phyloP scores from a whole-genome alignment of 2,113 vertebrate species.

The Gymnobelideus leadbeateri region DNA sequence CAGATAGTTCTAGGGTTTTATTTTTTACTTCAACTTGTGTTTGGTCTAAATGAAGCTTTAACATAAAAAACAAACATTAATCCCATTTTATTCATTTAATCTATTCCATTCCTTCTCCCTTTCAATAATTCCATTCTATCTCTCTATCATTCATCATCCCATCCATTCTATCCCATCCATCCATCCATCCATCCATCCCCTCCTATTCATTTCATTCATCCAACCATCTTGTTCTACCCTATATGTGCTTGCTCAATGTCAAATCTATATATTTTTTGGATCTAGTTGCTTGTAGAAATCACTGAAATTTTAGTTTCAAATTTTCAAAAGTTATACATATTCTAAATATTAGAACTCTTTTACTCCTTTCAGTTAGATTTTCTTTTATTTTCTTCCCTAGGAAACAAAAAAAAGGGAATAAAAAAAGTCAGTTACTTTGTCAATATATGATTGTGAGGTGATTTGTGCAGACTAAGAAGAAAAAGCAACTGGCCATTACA shows the following conservation, averaged over 20 bases:
- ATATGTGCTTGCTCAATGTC: background rate
- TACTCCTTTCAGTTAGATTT: background rate
- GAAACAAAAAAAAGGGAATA: background rate
- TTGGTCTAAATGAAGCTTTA: background rate
- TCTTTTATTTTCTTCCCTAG: conserved; percentile 23
- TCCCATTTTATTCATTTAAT: background rate
- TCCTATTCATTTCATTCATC: background rate
- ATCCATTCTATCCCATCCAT: background rate
- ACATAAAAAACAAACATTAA: background rate
- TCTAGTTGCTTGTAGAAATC: background rate
- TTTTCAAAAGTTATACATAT: background rate
- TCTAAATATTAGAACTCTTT: background rate
- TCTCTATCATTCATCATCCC: background rate
- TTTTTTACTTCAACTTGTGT: background rate
- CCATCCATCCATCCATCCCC: background rate
- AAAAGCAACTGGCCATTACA: no score
- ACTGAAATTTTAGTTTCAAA: background rate
- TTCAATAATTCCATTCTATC: background rate
- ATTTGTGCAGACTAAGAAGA: background rate
- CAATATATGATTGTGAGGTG: background rate
- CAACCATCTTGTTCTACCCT: background rate
- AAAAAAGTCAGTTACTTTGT: background rate
- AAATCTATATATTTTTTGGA: background rate
- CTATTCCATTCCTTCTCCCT: background rate
- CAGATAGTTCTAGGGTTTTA: background rate